Conservation (phyloP, 2,888 invertebrate genomes). For the Zelleria hepariella region DNA sequence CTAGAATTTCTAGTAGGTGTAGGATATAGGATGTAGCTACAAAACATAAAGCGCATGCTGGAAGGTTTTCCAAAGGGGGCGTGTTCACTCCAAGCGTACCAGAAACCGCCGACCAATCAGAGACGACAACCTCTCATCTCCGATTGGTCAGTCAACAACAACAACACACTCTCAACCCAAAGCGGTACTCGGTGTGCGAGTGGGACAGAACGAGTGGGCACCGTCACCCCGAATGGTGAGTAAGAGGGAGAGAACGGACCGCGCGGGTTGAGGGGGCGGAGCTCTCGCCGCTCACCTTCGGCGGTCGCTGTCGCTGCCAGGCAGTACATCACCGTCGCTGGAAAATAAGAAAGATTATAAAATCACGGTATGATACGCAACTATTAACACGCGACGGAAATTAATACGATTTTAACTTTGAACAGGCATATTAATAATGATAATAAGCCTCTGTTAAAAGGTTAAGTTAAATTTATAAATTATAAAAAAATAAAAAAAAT, state of each 20-base stretch:
- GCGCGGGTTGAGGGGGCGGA: conserved; percentile 55
- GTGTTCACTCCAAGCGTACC: not conserved
- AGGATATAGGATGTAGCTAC: too few relatives aligned
- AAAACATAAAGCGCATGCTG: not conserved
- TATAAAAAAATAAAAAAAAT: too few relatives aligned
- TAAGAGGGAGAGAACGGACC: conserved; percentile 36
- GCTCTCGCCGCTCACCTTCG: conserved; percentile 57
- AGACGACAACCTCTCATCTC: not conserved
- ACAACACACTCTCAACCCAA: not conserved
- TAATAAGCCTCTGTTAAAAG: too few relatives aligned
- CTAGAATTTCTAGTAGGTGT: too few relatives aligned
- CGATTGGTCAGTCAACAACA: not conserved
- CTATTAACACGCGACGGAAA: not conserved
- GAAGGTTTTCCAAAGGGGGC: not conserved
- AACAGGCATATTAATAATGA: too few relatives aligned
- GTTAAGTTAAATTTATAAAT: too few relatives aligned
- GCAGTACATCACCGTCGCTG: conserved; percentile 69
- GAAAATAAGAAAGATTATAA: conserved; percentile 18
- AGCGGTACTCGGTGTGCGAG: not conserved
- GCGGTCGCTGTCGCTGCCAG: conserved; percentile 31
- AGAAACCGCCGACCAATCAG: not conserved
- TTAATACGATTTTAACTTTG: too few relatives aligned
- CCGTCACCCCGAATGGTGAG: not conserved
- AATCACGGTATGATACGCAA: not conserved
- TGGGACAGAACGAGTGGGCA: not conserved